Evolutionary conservation across 2,113 vertebrate genomes (phyloP), one percentile per base, ranked within the genome.

Genomic region (Microcebus ravelobensis): DNA sequence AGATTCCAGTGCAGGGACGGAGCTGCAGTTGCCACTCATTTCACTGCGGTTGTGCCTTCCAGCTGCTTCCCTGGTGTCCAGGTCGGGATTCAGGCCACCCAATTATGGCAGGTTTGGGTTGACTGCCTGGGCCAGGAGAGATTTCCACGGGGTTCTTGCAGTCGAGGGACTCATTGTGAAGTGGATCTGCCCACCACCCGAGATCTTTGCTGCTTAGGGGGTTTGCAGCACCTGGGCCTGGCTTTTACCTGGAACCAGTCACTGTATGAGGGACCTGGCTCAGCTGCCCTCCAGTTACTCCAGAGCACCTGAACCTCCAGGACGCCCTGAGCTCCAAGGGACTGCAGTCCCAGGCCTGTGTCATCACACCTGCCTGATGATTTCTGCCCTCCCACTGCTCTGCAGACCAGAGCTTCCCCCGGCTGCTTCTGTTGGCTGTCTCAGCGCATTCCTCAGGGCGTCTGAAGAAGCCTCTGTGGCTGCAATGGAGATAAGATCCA

Each of bases 401-500:
- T 67, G 52, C 50, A 45, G 63, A 42, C 57, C 65, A 10, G 34
- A 34, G 17, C 52, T 86, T 90, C 48, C 61, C 61, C 34, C 5
- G 48, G 45, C 57, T 67, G 79, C 87, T 67, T 57, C 90, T 96
- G 20, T 48, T 70, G 77, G 48, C 83, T 73, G 12, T 39, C 73
- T 86, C 73, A 13, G 17, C 52, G 71, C 80, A 42, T 92, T 95
- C 81, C 71, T 83, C 52, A 15, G 90, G 65, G 55, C 13, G 8
- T 39, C 27, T 45, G 48, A 82, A 84, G 89, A 81, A 73, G 80
- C 42, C 79, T 79, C 0, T 67, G 59, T 12, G 57, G 29, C 93
- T 96, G 85, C 80, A 65, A 45, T 70, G 50, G 74, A 81, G 91
- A 91, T 70, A 70, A 71, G 87, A 68, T 70, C n/a, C 61, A 91